These are phyloP conservation scores for Cisticola juncidis DNA, from an alignment of 2,113 vertebrate genomes.

Conservation along the genomic window DNA sequence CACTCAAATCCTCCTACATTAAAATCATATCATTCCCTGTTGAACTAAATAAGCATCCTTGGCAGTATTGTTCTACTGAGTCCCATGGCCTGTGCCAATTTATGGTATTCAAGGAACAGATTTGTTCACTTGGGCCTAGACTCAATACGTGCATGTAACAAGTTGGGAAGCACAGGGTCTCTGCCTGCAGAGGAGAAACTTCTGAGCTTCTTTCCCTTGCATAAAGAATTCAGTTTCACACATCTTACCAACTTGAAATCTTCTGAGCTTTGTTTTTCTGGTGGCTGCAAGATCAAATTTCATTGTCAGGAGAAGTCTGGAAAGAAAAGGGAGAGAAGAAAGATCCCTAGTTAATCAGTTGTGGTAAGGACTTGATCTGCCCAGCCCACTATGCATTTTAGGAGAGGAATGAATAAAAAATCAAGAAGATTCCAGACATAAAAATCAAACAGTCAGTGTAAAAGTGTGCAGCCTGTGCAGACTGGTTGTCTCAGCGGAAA, in stretches of 20 bases:
- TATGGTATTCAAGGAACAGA: not conserved
- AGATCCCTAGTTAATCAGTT: not conserved
- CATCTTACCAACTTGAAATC: not conserved
- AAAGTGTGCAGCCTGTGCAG: not conserved
- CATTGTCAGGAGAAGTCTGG: not conserved
- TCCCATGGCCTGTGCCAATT: not conserved
- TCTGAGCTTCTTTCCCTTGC: not conserved
- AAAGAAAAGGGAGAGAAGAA: not conserved
- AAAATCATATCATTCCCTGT: not conserved
- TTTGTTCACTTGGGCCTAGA: not conserved
- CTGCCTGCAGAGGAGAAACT: not conserved
- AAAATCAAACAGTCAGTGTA: not conserved
- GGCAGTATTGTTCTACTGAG: not conserved
- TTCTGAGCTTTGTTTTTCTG: not conserved
- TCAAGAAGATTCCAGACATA: not conserved
- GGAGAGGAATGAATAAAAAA: not conserved
- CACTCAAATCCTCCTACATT: not conserved
- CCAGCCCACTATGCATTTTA: not conserved
- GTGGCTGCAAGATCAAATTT: not conserved
- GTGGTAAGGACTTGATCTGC: not conserved
- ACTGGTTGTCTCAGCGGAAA: not conserved
- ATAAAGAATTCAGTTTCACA: not conserved
- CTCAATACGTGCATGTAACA: not conserved
- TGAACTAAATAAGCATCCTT: not conserved
- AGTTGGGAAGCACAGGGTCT: not conserved